phyloP scores from a whole-genome alignment of 2,113 vertebrate genomes.

The Zosterops hypoxanthus region DNA sequence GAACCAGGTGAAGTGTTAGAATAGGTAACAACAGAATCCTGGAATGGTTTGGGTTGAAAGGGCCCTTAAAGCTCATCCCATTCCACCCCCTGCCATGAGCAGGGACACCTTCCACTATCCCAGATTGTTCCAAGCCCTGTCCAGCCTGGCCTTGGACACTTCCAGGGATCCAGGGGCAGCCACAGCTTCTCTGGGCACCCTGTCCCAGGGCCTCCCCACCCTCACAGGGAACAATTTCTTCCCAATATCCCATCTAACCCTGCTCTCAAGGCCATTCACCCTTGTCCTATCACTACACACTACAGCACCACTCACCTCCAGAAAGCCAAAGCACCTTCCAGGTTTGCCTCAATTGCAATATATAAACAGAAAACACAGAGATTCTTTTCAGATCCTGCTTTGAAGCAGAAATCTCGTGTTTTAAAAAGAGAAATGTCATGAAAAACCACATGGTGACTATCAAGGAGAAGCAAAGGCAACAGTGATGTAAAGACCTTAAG shows the following conservation, averaged over 20 bases:
- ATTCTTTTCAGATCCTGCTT: not conserved
- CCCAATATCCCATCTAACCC: not conserved
- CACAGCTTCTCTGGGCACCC: not conserved
- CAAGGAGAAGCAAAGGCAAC: not conserved
- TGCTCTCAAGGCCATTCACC: not conserved
- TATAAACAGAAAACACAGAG: not conserved
- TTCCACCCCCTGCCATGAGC: not conserved
- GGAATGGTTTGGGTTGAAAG: not conserved
- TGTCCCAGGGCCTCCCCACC: not conserved
- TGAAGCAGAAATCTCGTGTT: not conserved
- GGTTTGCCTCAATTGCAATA: not conserved
- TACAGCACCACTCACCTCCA: not conserved
- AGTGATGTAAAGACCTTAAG: not conserved
- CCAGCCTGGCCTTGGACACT: not conserved
- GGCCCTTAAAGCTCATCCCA: not conserved
- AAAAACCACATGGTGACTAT: not conserved
- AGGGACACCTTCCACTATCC: not conserved
- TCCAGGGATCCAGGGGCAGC: not conserved
- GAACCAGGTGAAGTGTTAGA: not conserved
- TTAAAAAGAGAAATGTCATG: not conserved
- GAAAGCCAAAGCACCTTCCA: not conserved
- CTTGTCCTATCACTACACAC: not conserved
- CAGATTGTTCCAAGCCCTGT: not conserved
- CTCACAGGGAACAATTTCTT: not conserved
- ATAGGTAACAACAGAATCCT: not conserved